Base-by-base conservation (phyloP, 2,888 invertebrate genomes). In the Callyntrura guangdongensis region DNA sequence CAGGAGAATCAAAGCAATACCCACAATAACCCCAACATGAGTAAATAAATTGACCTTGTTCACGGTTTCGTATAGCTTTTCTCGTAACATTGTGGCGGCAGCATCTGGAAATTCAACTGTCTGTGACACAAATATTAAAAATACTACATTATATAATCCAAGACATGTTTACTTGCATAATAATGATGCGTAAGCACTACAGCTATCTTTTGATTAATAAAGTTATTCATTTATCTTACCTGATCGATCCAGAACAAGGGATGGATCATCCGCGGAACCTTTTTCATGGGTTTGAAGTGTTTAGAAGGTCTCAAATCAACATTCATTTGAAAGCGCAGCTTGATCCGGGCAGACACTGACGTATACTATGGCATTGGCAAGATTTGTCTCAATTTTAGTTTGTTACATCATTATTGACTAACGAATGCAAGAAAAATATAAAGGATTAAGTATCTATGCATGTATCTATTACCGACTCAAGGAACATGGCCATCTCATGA, bases 381-480 rank as follows among this genome's bases (percentile, higher is more conserved):
- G 53, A 5, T 53, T 2, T 53, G 53, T 53, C 36, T 4, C 6
- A 36, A 36, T 4, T n/a, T 2, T 2, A 36, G 36, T 2, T 6
- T 6, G 36, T 36, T 6, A 36, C 2, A 36, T 36, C 36, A 36
- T 6, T 36, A n/a, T n/a, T n/a, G n/a, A n/a, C n/a, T n/a, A n/a
- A n/a, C n/a, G n/a, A n/a, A n/a, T n/a, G n/a, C n/a, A n/a, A n/a
- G n/a, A n/a, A n/a, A n/a, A n/a, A n/a, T n/a, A n/a, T n/a, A n/a
- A n/a, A n/a, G n/a, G n/a, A n/a, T n/a, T n/a, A n/a, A n/a, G n/a
- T n/a, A n/a, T n/a, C 6, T 36, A 36, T 36, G 36, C 36, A n/a
- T n/a, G n/a, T n/a, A n/a, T n/a, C n/a, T n/a, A 27, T 81, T 91
- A 93, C 93, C 14, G 93, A 77, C 84, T 93, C 92, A 20, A 93